Evolutionary conservation across 2,888 invertebrate genomes (phyloP).

Genomic region (Vannuccia rotundouncinata): DNA sequence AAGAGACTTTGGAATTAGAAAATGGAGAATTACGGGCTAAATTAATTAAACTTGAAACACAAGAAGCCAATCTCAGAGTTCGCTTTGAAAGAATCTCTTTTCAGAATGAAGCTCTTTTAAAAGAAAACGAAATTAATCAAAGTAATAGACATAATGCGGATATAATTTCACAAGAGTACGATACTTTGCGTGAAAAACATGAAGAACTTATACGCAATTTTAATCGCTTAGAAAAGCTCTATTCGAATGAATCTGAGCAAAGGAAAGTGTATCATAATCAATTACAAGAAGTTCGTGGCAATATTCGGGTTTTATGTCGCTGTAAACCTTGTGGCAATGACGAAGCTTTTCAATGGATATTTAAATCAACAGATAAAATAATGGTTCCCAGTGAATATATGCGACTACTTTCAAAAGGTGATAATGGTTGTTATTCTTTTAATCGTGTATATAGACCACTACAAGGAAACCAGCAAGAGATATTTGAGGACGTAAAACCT

Average conservation of each 20-base stretch:
- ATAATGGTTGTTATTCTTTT: conserved; percentile 28
- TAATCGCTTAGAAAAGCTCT: conserved; percentile 16
- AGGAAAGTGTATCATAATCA: conserved; percentile 24
- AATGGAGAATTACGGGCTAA: conserved; percentile 16
- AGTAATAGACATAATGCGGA: not conserved
- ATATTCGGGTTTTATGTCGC: conserved; percentile 32
- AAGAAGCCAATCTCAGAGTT: not conserved
- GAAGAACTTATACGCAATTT: not conserved
- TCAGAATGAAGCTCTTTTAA: conserved; percentile 14
- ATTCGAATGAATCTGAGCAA: conserved; percentile 27
- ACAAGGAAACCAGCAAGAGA: conserved; percentile 11
- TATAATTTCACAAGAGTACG: conserved; percentile 28
- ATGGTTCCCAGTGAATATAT: not conserved
- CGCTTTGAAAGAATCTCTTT: conserved; percentile 9
- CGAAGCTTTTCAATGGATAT: not conserved
- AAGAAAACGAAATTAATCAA: not conserved
- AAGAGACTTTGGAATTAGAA: conserved; percentile 6
- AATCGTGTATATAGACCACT: conserved; percentile 17
- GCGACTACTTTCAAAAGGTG: not conserved
- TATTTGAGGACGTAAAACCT: conserved; percentile 33
- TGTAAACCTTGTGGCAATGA: not conserved
- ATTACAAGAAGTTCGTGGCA: conserved; percentile 30
- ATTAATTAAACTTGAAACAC: conserved; percentile 20
- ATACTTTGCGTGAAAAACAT: conserved; percentile 10
- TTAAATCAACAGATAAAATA: conserved; percentile 25